Evolutionary conservation across 2,888 invertebrate genomes (phyloP), one percentile per base, ranked within the genome.

Genomic region (Hanleya hanleyi): DNA sequence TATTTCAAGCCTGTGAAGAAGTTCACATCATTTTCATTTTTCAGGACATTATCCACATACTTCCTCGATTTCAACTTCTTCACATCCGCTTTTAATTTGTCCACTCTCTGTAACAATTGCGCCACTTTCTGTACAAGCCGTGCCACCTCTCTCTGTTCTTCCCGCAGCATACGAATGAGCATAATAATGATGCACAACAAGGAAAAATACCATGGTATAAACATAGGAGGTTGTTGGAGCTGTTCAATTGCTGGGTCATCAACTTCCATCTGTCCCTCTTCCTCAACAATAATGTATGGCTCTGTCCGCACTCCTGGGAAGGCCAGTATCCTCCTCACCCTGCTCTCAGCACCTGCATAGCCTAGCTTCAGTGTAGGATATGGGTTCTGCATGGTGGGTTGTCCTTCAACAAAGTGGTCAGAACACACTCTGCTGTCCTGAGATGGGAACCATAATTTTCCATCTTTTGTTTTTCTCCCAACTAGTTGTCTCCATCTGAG

Each of bases 401-500:
- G 67, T 18, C 72, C 70, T 37, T 73, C 77, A n/a, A 70, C 47
- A 66, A 77, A 78, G 37, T 78, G 77, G 18, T 33, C 49, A 22
- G 47, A 64, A 29, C 77, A 78, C 18, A 78, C 70, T 1, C 78
- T 36, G 26, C 61, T 47, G 62, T 76, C 77, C 38, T 74, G 76
- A 7, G 70, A 41, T 22, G 79, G 77, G 12, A 71, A 74, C 75
- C 74, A 76, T 9, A 77, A 51, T 38, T 76, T 76, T 6, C 12
- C 57, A 4, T 73, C 73, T 51, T 66, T 22, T n/a, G n/a, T n/a
- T 37, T 22, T 7, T 18, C 76, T 29, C 1, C 73, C 71, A 33
- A 78, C 64, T 2, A 76, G 66, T 61, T 71, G 76, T 51, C 76
- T 76, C 76, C 74, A 76, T 62, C 70, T 67, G 15, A 70, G 67